Base-by-base conservation (phyloP, 2,888 invertebrate genomes). In the Cephus spinipes region DNA sequence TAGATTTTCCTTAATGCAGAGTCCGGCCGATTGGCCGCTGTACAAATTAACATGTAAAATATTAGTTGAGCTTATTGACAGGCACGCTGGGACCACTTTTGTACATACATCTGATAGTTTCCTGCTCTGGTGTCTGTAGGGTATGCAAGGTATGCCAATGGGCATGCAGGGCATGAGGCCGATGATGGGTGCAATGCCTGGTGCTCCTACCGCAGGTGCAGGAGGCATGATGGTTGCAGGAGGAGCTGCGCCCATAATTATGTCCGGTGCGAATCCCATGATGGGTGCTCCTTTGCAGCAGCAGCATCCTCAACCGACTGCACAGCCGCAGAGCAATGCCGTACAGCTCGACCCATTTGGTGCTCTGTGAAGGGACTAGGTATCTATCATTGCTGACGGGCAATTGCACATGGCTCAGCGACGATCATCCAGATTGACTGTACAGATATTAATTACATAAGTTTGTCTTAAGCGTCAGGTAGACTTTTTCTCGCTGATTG, bases 311-410 rank as follows among this genome's bases (percentile, higher is more conserved):
- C 88, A 89, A 85, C 83, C 88, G 80, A 83, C 88, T 82, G 90
- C 89, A 89, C 90, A 90, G 84, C 85, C 89, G 76, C 88, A 87
- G 85, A 88, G 91, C 89, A 93, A 93, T 87, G 88, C 87, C 79
- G 92, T 93, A 81, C 93, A 93, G 86, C 89, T 93, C 82, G 93
- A 93, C 92, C 93, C 93, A 81, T 93, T 93, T 87, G 93, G 93
- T 87, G 93, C 93, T 85, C 88, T 90, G 86, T 90, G 87, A 90
- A 88, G 83, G 83, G 85, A 85, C 85, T 87, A 89, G 86, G 89
- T 89, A 89, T 76, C 75, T 75, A 74, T 73, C 6, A 55, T 55
- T 55, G 40, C 40, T 55, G 23, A 55, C 6, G 40, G 23, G 23
- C 40, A 23, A 55, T 55, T 55, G 40, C 40, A 55, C 40, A 1